phyloP scores from a whole-genome alignment of 2,888 invertebrate species.

The Ectemnius cavifrons region DNA sequence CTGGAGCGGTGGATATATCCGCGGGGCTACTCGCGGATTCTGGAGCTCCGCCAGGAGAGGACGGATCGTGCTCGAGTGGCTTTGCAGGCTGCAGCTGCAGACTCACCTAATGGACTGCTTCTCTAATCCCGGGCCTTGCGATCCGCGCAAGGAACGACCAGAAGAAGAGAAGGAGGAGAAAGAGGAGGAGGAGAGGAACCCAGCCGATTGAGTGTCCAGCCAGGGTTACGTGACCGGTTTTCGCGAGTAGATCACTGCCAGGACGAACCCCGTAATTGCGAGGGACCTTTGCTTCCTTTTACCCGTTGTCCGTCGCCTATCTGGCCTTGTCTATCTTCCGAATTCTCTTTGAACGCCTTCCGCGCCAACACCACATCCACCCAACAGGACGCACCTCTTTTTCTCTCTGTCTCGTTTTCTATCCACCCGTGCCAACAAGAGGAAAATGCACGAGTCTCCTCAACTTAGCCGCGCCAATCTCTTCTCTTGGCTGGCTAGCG shows the following conservation, averaged over 20 bases:
- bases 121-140: slow-evolving; percentile 58
- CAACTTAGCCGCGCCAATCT: neutral
- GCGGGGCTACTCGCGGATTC: slow-evolving; percentile 56
- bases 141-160: slow-evolving; percentile 42
- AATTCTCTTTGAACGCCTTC: slow-evolving; percentile 30
- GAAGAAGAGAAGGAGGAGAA: slow-evolving; percentile 12
- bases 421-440: neutral
- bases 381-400: too few species aligned
- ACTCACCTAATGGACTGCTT: slow-evolving; percentile 64
- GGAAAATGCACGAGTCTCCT: slow-evolving; percentile 20
- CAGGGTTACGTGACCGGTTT: slow-evolving; percentile 64
- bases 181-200: slow-evolving; percentile 4
- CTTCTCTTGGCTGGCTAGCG: neutral
- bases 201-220: slow-evolving; percentile 61
- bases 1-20: slow-evolving; percentile 45
- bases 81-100: slow-evolving; percentile 45
- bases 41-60: slow-evolving; percentile 53
- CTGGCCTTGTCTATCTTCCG: slow-evolving; percentile 1
- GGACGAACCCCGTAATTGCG: slow-evolving; percentile 60
- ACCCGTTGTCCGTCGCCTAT: slow-evolving; percentile 12
- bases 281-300: slow-evolving; percentile 47
- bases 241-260: slow-evolving; percentile 53
- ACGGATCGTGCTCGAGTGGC: slow-evolving; percentile 55
- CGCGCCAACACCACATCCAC: slow-evolving; percentile 3
- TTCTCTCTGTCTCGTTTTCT: too few species aligned